Evolutionary conservation across 2,113 vertebrate species (phyloP), one percentile per base, ranked within the genome.

Genomic region (Tichodroma muraria): DNA sequence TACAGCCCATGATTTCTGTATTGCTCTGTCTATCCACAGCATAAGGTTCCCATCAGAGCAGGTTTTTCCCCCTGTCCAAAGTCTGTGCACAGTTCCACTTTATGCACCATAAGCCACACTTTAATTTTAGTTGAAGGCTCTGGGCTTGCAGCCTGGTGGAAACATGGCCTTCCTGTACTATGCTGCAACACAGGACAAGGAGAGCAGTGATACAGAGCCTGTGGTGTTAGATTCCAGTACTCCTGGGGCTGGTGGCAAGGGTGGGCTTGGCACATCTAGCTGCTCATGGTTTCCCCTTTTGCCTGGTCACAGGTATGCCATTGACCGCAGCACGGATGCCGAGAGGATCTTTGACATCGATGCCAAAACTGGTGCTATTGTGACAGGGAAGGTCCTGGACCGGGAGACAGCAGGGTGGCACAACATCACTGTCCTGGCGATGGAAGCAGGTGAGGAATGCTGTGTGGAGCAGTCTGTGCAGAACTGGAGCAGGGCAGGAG

Each of bases 291-390:
- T 33, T 70, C 30, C 35, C 38, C 38, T 70, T 70, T 64, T 68
- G n/a, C 85, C 60, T 57, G 69, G 28, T 54, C 75, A 13, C 93
- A 99, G 99, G 97, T 99, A 99, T 5, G 98, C 98, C 93, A 99
- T 99, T 12, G 99, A 99, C 96, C 98, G 96, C 17, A 98, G 96
- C 93, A 98, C 98, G 1, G 99, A 99, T 57, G 68, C 97, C 42
- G 99, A 99, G 91, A 98, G 98, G 97, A 99, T 99, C 97, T 99
- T 99, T 86, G 97, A 99, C 91, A 99, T 99, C 11, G 98, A 99
- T 81, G 98, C 98, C 13, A 97, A 99, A 87, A 98, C 99, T 0
- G 99, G 99, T 9, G 98, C 98, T 87, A 98, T 99, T 72, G 98
- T 98, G 75, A 98, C 99, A 44, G 98, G 98, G 90, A 99, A 99